phyloP scores from a whole-genome alignment of 2,888 invertebrate species.

The Drosophila neonasuta region DNA sequence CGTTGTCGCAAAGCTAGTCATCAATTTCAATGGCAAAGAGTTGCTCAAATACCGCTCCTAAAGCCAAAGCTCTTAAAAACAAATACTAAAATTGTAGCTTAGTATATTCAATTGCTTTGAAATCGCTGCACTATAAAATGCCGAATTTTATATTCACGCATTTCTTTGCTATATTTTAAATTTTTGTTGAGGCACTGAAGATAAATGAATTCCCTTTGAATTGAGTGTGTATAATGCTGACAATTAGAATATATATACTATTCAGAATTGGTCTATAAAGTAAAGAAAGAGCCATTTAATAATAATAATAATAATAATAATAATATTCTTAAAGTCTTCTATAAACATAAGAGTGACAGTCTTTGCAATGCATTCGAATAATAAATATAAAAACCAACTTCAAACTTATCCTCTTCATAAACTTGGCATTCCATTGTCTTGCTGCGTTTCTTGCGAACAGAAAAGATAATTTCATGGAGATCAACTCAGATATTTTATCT shows the following conservation, averaged over 20 bases:
- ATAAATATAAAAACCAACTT: no score
- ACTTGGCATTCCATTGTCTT: not conserved
- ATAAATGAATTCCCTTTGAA: no score
- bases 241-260: no score
- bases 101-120: not conserved
- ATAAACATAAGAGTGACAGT: no score
- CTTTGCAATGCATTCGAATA: no score
- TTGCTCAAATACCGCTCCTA: slow-evolving; percentile 1
- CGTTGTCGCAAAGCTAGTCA: slow-evolving; percentile 17
- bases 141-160: not conserved
- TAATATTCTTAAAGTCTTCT: no score
- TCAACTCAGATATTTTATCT: not conserved
- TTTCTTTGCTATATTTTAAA: not conserved
- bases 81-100: not conserved
- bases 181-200: no score
- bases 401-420: no score
- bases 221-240: no score
- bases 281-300: no score
- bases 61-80: slow-evolving; percentile 3
- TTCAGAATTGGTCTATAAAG: no score
- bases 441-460: not conserved
- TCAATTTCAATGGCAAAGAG: slow-evolving; percentile 30
- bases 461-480: not conserved
- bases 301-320: no score
- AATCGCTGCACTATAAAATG: not conserved